Percentiles rank a stretch among this genome's conserved stretches.
phyloP scores from a whole-genome alignment of 2,888 invertebrate species.

The Keiferia lycopersicella region DNA sequence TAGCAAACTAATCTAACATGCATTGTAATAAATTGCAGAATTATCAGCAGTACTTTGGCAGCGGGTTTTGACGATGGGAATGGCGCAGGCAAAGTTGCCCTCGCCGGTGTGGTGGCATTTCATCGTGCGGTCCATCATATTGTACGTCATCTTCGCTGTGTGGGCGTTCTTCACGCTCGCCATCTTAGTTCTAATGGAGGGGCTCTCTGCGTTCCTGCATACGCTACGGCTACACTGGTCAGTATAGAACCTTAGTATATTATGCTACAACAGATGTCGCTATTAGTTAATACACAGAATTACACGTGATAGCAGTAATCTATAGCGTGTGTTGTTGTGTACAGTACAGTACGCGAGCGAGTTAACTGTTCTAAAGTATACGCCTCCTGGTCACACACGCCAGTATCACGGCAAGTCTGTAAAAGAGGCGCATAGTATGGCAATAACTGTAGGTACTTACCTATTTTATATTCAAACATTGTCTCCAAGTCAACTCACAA shows the following conservation, averaged over 20 bases:
- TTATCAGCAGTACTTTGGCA: slow-evolving; percentile 91
- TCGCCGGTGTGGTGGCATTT: slow-evolving; percentile 40
- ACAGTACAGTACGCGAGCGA: too few species aligned
- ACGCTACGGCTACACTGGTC: slow-evolving; percentile 94
- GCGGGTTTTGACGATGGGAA: slow-evolving; percentile 83
- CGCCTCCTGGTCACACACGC: too few species aligned
- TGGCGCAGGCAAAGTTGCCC: slow-evolving; percentile 40
- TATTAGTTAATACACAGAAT: background rate
- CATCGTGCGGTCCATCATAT: slow-evolving; percentile 55
- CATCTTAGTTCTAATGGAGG: slow-evolving; percentile 94
- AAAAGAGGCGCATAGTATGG: too few species aligned
- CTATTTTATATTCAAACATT: too few species aligned
- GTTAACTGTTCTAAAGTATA: too few species aligned
- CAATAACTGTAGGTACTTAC: too few species aligned
- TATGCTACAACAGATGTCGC: background rate
- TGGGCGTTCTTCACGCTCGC: slow-evolving; percentile 92
- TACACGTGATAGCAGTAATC: too few species aligned
- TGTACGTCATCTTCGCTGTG: slow-evolving; percentile 85
- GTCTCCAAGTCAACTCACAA: too few species aligned
- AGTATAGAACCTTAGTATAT: background rate
- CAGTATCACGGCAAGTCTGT: too few species aligned
- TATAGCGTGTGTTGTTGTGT: too few species aligned
- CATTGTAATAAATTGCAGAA: slow-evolving; percentile 70
- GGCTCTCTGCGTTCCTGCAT: slow-evolving; percentile 93
- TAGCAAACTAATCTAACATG: too few species aligned